Evolutionary conservation across 2,797 vertebrate genomes (phyloP), one percentile per base, ranked within the genome.

Genomic region (Crypturellus tataupa): DNA sequence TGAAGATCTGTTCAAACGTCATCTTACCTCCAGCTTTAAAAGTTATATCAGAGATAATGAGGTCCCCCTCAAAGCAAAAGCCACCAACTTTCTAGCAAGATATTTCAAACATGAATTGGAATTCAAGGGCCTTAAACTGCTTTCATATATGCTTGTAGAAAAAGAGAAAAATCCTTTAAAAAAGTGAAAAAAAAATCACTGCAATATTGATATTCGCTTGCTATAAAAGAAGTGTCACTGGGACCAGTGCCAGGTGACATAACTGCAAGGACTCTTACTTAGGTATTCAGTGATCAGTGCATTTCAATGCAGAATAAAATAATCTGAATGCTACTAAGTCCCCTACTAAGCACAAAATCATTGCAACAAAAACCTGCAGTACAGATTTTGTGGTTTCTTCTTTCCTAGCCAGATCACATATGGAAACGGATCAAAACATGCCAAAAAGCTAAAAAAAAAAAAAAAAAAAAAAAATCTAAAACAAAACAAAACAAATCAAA

Each of bases 41-140:
- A 80, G n/a, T 75, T 85, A 13, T 17, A 39, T 7, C 56, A 33
- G 7, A 83, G 37, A 46, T 62, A 77, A 82, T 4, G 17, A 91
- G 77, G 40, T 42, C 69, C 21, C 16, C 37, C 75, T 85, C 65
- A 87, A 87, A 89, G 37, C 9, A 77, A 47, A 88, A 68, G 17
- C 33, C 72, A 27, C 15, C 2, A 5, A 53, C 31, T 62, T 94
- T n/a, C 37, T 78, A 58, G 76, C 21, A 75, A 29, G 12, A 16
- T 29, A 39, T n/a, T 4, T 24, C 58, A 87, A 71, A 14, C 7
- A 42, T 9, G 82, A 68, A 68, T 25, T 35, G 58, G 62, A 71
- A 78, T 68, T 62, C 8, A 5, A 59, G 27, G 12, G 9, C 0
- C 0, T 15, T 79, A 49, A 79, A 72, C 29, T 58, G 20, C 6